phyloP scores from a whole-genome alignment of 2,888 invertebrate species.

The Microdon myrmicae region DNA sequence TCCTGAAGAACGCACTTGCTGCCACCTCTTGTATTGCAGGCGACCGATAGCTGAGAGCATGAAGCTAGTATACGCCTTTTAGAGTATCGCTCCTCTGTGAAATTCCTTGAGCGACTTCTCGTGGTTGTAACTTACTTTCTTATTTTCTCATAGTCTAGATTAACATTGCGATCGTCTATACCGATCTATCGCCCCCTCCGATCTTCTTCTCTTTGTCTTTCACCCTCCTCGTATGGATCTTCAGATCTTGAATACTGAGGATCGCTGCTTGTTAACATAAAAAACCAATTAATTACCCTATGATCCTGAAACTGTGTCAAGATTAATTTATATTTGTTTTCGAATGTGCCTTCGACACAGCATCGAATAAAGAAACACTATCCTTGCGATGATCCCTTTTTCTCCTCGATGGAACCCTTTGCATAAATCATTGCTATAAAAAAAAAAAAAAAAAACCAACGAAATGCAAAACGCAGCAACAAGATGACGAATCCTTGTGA shows the following conservation, averaged over 20 bases:
- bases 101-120: conserved; percentile 29
- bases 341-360: conserved; percentile 58
- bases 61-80: conserved; percentile 36
- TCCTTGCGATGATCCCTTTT: conserved; percentile 21
- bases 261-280: conserved; percentile 50
- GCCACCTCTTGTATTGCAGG: conserved; percentile 36
- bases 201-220: not conserved
- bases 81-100: conserved; percentile 36
- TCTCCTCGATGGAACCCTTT: conserved; percentile 19
- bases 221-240: not conserved
- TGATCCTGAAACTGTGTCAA: conserved; percentile 60
- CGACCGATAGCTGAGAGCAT: conserved; percentile 7
- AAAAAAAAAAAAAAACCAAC: conserved; percentile 1
- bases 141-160: conserved; percentile 33
- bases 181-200: not conserved
- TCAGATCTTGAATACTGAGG: conserved; percentile 2
- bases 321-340: conserved; percentile 68
- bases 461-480: conserved; percentile 17
- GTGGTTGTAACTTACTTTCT: conserved; percentile 43
- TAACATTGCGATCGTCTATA: not conserved
- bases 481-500: conserved; percentile 9
- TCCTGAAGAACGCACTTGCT: conserved; percentile 30
- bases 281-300: conserved; percentile 49
- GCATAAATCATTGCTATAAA: conserved; percentile 36
- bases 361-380: conserved; percentile 37